Evolutionary conservation across 1,140 invertebrate genomes (phyloP), one percentile per base, ranked within the genome.

Genomic region (Achroia grisella): DNA sequence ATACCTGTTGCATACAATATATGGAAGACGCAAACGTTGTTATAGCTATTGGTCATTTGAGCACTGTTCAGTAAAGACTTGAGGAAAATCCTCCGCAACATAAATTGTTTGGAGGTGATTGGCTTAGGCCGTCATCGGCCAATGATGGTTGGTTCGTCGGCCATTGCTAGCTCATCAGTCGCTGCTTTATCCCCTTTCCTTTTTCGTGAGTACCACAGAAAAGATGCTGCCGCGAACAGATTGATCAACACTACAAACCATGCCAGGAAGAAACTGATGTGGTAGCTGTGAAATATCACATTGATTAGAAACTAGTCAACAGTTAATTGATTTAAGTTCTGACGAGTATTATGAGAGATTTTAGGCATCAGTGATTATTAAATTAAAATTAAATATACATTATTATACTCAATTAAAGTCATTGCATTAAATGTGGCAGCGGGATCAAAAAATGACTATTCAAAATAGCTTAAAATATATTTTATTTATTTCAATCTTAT

Each of bases 101-200:
- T 42, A 28, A 48, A 52, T 10, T 59, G 63, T 44, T 55, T 58
- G 47, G 54, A 46, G 34, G 41, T 44, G 41, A 9, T 9, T 8
- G 1, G 42, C 11, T 46, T 28, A 54, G 52, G 48, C 43, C 67
- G 77, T 91, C 86, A 94, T 88, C 93, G 91, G 53, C 94, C 93
- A 53, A 95, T 93, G 51, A 93, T 93, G 10, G 93, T 93, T 0
- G 93, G 93, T 67, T 95, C 94, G 62, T 96, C 94, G 12, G 93
- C 93, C 89, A 93, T 91, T 0, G 92, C 93, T 11, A 94, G 80
- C 62, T 93, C 91, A 55, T 94, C 93, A 12, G 89, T 92, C 0
- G 91, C 90, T 5, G 93, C 93, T 62, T 93, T 93, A 50, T 93
- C 90, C 8, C 93, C 91, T 85, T 96, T 96, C 65, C 93, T 89